phyloP scores from a whole-genome alignment of 2,797 vertebrate species.

The Vultur gryphus region DNA sequence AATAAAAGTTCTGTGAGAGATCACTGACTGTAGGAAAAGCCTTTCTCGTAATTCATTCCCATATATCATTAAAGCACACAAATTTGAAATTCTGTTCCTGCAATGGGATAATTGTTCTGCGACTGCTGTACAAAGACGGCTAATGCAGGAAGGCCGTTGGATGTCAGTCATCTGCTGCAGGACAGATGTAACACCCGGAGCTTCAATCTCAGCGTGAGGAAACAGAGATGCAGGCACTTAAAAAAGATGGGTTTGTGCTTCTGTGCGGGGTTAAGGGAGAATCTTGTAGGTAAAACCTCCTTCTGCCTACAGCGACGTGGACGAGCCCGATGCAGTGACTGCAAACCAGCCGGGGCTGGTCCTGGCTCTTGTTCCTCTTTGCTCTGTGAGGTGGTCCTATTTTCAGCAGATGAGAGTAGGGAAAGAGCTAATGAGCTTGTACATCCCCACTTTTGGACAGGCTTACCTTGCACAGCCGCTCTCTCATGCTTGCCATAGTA shows the following conservation, averaged over 20 bases:
- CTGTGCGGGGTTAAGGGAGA: accelerated
- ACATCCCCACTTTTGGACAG: background rate
- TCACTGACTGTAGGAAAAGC: background rate
- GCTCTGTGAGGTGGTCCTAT: background rate
- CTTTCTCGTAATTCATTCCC: background rate
- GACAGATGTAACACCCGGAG: background rate
- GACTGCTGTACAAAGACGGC: accelerated
- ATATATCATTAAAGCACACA: background rate
- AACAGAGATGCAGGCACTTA: background rate
- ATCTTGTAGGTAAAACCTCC: background rate
- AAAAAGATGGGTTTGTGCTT: background rate
- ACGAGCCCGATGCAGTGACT: accelerated
- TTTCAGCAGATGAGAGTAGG: background rate
- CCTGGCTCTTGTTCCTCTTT: background rate
- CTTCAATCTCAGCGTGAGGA: background rate
- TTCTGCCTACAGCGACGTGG: accelerated
- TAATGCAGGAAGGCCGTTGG: background rate
- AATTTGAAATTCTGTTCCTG: background rate
- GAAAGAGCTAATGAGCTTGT: background rate
- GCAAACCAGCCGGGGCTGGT: background rate
- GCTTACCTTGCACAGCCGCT: background rate
- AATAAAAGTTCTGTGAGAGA: background rate
- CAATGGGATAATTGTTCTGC: background rate
- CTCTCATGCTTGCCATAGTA: accelerated
- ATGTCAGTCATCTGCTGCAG: background rate